Evolutionary conservation across 2,797 vertebrate species (phyloP).

Genomic region (Enteromius treurensis): DNA sequence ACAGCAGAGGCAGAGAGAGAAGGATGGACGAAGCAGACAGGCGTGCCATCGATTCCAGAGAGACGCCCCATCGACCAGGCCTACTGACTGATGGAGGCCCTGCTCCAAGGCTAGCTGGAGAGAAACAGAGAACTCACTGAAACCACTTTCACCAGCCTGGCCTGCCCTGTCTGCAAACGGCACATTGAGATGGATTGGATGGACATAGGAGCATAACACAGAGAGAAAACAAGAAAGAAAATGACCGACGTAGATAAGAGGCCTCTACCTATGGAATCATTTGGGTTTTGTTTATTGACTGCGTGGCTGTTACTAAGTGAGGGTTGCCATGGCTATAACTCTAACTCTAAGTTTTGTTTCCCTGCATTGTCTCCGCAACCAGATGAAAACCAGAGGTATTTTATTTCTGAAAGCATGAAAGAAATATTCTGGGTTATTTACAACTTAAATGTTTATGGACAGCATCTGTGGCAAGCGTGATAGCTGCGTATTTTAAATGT

Average conservation of each 20-base stretch:
- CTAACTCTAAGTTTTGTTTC: slow-evolving; percentile 6
- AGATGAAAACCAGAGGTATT: slow-evolving; percentile 27
- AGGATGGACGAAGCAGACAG: slow-evolving; percentile 80
- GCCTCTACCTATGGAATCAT: slow-evolving; percentile 8
- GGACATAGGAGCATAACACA: slow-evolving; percentile 39
- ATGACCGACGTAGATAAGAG: slow-evolving; percentile 11
- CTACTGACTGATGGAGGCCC: slow-evolving; percentile 86
- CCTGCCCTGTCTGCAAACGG: slow-evolving; percentile 71
- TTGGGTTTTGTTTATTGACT: slow-evolving; percentile 21
- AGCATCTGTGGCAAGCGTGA: slow-evolving; percentile 5
- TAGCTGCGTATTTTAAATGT: slow-evolving; percentile 2
- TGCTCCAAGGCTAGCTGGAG: slow-evolving; percentile 76
- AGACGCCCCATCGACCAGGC: slow-evolving; percentile 88
- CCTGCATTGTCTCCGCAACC: slow-evolving; percentile 1
- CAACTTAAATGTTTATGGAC: slow-evolving; percentile 18
- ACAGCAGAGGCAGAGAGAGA: slow-evolving; percentile 43
- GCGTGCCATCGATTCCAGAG: slow-evolving; percentile 87
- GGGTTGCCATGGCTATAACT: slow-evolving; percentile 37
- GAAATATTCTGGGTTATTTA: slow-evolving; percentile 4
- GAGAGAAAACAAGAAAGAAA: slow-evolving; percentile 27
- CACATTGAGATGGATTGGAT: slow-evolving; percentile 81
- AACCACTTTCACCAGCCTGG: slow-evolving; percentile 83
- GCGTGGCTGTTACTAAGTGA: slow-evolving; percentile 7
- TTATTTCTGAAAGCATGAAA: slow-evolving; percentile 33
- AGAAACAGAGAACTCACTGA: slow-evolving; percentile 73